Evolutionary conservation across 2,113 vertebrate genomes (phyloP), one percentile per base, ranked within the genome.

Genomic region (Murina feae): DNA sequence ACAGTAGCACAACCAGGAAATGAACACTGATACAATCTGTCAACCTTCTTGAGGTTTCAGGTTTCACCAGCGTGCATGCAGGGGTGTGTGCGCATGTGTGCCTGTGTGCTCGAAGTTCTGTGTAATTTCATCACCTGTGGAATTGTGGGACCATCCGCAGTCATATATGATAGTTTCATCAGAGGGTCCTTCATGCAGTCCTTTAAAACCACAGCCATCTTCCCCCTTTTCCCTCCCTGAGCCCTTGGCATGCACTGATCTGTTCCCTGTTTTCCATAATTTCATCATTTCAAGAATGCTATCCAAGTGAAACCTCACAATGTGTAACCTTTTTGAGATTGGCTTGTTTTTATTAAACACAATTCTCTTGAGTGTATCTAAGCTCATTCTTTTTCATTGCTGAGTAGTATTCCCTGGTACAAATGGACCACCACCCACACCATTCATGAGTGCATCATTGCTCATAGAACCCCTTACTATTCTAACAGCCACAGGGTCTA

Each of bases 281-380:
- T 16, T 12, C 25, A 7, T 84, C 81, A 13, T 58, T 74, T 81
- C 20, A 3, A 55, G 32, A 69, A 16, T 32, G 42, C 63, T 4
- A 2, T 21, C 9, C 21, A 28, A 21, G 39, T n/a, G 4, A 47
- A 68, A 6, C 35, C 1, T 5, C 3, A 9, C 9, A 3, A 1
- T 0, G 0, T 2, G 35, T 23, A 23, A 0, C 63, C 42, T 32
- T 74, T 35, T 3, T 3, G 6, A 13, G 6, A 1, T 0, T 14
- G 10, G 11, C 28, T 51, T n/a, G 47, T 55, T 25, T 35, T 55
- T 39, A 28, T n/a, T 3, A 25, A 9, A 20, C n/a, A 4, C 32
- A 1, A 0, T 37, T n/a, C 66, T 10, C 60, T 44, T 4, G 32
- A 60, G 23, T 0, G 0, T 6, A 5, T 18, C 4, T 20, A 30